Evolutionary conservation across 2,888 invertebrate species (phyloP).

Genomic region (Rhingia rostrata): DNA sequence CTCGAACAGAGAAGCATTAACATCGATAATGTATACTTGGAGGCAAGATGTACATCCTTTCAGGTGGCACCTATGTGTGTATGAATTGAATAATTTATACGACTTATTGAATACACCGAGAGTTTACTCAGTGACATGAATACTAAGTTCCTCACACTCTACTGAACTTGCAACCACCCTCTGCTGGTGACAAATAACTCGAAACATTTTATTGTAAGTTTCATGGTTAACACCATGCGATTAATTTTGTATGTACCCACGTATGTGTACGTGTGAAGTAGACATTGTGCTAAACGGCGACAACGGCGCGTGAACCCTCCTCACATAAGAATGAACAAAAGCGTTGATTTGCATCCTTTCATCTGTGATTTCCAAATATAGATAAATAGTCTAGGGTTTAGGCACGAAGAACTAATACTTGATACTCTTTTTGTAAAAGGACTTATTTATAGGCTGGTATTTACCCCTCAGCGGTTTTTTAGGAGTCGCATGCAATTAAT

Average conservation of each 20-base stretch:
- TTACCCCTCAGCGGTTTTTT: not conserved
- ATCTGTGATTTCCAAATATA: conserved; percentile 34
- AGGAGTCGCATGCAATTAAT: not conserved
- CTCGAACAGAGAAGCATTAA: not conserved
- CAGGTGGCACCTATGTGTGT: not conserved
- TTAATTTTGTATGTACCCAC: conserved; percentile 5
- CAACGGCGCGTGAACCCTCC: not conserved
- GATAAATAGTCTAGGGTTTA: not conserved
- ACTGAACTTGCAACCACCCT: not conserved
- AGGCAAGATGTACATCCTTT: not conserved
- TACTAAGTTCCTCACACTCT: conserved; percentile 26
- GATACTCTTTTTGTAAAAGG: conserved; percentile 14
- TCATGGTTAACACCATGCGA: not conserved
- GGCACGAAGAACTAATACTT: not conserved
- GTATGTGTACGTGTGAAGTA: too few relatives aligned
- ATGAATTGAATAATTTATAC: conserved; percentile 32
- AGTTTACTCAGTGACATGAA: conserved; percentile 36
- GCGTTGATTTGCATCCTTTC: conserved; percentile 44
- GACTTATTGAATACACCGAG: conserved; percentile 34
- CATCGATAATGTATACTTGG: conserved; percentile 16
- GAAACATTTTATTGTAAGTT: conserved; percentile 33
- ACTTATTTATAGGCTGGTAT: not conserved
- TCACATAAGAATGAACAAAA: conserved; percentile 13
- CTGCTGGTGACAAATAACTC: conserved; percentile 11
- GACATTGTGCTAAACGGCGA: not conserved